Evolutionary conservation across 2,797 vertebrate species (phyloP).

Genomic region (Pteropus rufus): DNA sequence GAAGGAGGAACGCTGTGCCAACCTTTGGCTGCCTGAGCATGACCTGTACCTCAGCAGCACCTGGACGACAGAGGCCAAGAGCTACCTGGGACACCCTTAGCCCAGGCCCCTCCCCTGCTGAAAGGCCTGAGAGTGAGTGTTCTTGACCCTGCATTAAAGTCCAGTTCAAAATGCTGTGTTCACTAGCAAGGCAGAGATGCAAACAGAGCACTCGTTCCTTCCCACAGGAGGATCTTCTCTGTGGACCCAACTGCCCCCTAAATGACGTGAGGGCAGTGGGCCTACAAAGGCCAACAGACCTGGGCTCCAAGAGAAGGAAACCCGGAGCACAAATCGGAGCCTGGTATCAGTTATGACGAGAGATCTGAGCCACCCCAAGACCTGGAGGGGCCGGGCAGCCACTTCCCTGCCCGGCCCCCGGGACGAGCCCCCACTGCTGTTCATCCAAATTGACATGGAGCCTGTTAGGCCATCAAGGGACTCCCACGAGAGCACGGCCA

Average conservation of each 20-base stretch:
- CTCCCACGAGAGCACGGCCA: background rate
- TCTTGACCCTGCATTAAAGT: background rate
- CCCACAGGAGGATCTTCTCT: background rate
- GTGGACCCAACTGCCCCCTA: background rate
- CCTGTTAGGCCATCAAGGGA: background rate
- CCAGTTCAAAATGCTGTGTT: no score
- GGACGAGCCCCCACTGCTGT: accelerated
- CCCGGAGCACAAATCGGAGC: background rate
- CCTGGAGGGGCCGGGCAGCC: accelerated
- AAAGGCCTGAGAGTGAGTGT: background rate
- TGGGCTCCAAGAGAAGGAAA: background rate
- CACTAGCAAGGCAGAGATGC: background rate
- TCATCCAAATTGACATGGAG: background rate
- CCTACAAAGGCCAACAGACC: background rate
- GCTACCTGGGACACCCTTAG: background rate
- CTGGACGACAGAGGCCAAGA: background rate
- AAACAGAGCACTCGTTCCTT: background rate
- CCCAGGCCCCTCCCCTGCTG: background rate
- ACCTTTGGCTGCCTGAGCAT: background rate
- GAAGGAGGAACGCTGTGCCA: background rate
- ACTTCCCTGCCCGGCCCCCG: background rate
- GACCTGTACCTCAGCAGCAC: no score
- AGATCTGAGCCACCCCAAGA: background rate
- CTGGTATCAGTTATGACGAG: accelerated
- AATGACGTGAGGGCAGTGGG: background rate